Evolutionary conservation across 2,888 invertebrate genomes (phyloP).

Genomic region (Apamea sordens): DNA sequence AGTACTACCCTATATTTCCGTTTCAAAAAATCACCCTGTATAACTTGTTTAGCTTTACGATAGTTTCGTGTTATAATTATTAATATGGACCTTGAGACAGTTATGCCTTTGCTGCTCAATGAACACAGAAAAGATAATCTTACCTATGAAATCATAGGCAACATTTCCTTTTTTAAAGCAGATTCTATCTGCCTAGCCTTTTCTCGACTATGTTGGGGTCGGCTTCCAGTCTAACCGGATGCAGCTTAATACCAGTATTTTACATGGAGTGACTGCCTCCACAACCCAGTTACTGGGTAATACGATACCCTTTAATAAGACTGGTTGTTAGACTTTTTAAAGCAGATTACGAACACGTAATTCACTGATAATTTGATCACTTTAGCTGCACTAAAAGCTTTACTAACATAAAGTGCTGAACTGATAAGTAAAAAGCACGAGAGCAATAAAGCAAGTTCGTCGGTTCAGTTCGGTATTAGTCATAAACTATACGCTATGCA

Average conservation of each 20-base stretch:
- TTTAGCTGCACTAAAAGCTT: not conserved
- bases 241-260: not conserved
- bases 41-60: not conserved
- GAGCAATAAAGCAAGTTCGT: slow-evolving; percentile 36
- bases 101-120: not conserved
- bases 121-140: not conserved
- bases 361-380: slow-evolving; percentile 20
- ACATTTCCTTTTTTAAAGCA: not conserved
- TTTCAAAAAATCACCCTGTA: not conserved
- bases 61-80: not conserved
- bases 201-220: not conserved
- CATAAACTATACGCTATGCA: slow-evolving; percentile 40
- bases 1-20: not conserved
- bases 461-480: slow-evolving; percentile 7
- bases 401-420: not conserved
- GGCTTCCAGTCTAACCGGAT: not conserved
- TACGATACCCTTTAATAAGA: not conserved
- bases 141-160: not conserved
- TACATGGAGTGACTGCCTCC: not conserved
- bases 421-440: slow-evolving; percentile 15
- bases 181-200: not conserved
- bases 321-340: not conserved
- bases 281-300: not conserved
- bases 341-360: not conserved
- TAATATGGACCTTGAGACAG: not conserved